A percentile compares a stretch with the other conserved stretches of the same genome.
Conservation (phyloP, 2,113 vertebrate species). For the Lepidothrix coronata region DNA sequence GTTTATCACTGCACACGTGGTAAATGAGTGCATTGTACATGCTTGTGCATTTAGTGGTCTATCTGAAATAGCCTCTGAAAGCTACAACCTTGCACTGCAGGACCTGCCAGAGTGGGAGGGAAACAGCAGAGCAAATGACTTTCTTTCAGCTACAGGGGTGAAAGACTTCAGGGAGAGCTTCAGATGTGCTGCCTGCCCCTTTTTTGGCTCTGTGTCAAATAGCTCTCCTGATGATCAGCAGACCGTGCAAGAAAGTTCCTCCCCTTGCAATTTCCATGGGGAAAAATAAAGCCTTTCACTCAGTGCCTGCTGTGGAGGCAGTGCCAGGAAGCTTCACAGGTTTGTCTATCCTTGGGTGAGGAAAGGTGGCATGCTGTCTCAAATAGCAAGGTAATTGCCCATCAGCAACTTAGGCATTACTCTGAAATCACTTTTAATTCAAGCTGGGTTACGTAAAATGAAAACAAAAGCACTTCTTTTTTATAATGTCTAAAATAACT, state of each 20-base stretch:
- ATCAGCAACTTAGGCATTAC: not conserved
- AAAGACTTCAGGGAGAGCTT: not conserved
- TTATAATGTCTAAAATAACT: not conserved
- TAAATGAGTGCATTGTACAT: not conserved
- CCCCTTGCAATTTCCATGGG: not conserved
- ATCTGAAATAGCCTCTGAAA: not conserved
- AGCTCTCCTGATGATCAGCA: not conserved
- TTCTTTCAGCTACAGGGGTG: not conserved
- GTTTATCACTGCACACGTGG: not conserved
- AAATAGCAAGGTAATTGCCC: not conserved
- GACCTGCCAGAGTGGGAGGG: not conserved
- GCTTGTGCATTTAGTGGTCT: not conserved
- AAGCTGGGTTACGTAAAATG: not conserved
- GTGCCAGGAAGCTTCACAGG: not conserved
- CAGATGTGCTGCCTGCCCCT: not conserved
- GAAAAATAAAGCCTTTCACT: not conserved
- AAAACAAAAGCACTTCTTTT: not conserved
- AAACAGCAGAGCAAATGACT: not conserved
- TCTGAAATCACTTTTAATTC: not conserved
- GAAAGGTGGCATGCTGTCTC: accelerated
- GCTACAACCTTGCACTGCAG: not conserved
- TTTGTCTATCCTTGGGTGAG: not conserved
- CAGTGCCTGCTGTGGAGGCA: accelerated
- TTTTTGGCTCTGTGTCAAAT: not conserved
- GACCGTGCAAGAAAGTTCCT: not conserved